Conservation (phyloP, 2,888 invertebrate genomes). For the Tuberolachnus salignus region DNA sequence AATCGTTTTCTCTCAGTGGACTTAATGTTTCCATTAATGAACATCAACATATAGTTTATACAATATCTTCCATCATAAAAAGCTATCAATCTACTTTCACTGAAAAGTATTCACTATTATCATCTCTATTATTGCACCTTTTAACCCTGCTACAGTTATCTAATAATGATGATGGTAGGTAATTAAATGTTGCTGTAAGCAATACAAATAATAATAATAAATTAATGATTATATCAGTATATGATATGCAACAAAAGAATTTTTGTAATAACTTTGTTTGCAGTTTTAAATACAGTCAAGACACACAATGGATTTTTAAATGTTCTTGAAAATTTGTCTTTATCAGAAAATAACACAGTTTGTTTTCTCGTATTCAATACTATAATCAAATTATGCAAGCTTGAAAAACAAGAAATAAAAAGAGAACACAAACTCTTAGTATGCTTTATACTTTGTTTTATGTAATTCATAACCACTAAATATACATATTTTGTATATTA, state of each 20-base stretch:
- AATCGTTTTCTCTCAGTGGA: background rate
- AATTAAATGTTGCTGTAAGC: background rate
- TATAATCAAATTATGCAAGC: constrained; percentile 25
- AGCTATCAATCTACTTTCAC: constrained; percentile 24
- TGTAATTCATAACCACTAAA: background rate
- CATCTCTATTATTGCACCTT: constrained; percentile 34
- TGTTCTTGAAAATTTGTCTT: constrained; percentile 29
- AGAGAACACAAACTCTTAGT: constrained; percentile 19
- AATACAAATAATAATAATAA: background rate
- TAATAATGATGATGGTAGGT: constrained; percentile 7
- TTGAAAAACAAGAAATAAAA: constrained; percentile 23
- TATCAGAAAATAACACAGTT: constrained; percentile 30
- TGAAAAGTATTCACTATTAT: constrained; percentile 30
- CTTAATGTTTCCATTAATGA: constrained; percentile 34
- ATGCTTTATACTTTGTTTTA: background rate
- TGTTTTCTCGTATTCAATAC: constrained; percentile 34
- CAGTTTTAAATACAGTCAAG: constrained; percentile 33
- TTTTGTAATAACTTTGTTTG: background rate
- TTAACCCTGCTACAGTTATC: constrained; percentile 29
- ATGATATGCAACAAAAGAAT: background rate
- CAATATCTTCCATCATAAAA: constrained; percentile 51
- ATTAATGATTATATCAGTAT: background rate
- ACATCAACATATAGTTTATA: constrained; percentile 40
- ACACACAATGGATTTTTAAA: constrained; percentile 17
- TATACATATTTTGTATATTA: background rate